Percentiles rank a stretch among this genome's conserved stretches.
These are phyloP conservation scores for Littorina saxatilis DNA, from an alignment of 1,140 invertebrate species.

Conservation along the genomic window DNA sequence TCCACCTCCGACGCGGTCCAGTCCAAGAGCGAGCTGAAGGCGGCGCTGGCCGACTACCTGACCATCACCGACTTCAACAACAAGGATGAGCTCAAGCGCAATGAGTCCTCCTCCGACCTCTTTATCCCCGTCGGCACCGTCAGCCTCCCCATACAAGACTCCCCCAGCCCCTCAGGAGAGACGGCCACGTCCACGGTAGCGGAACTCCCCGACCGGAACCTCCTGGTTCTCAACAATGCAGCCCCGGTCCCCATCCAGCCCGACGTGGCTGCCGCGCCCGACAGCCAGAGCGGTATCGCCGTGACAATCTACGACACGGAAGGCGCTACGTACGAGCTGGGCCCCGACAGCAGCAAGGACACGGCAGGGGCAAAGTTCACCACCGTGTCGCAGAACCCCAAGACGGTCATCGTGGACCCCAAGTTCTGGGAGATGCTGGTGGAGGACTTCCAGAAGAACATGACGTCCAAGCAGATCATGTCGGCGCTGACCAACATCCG, in stretches of 20 bases:
- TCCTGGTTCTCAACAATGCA: conserved; percentile 27
- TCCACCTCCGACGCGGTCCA: conserved; percentile 17
- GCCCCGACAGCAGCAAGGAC: conserved; percentile 48
- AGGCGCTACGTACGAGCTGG: conserved; percentile 41
- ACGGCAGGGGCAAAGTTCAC: conserved; percentile 40
- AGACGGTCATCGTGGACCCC: conserved; percentile 49
- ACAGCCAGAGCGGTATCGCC: conserved; percentile 47
- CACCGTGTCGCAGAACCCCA: conserved; percentile 41
- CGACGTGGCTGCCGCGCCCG: conserved; percentile 37
- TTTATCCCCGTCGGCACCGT: conserved; percentile 50
- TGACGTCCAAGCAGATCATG: conserved; percentile 49
- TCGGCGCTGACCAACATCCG: conserved; percentile 43
- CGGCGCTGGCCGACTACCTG: conserved; percentile 46
- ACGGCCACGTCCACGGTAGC: conserved; percentile 45
- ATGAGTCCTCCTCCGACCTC: conserved; percentile 48
- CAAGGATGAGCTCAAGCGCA: conserved; percentile 45
- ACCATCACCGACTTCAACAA: conserved; percentile 51
- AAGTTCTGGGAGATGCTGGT: conserved; percentile 51
- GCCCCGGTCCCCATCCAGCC: not conserved
- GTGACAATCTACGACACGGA: conserved; percentile 49
- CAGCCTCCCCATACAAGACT: conserved; percentile 36
- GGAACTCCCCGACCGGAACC: conserved; percentile 42
- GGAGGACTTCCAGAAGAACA: conserved; percentile 52
- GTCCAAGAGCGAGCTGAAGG: conserved; percentile 45
- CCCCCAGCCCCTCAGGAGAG: conserved; percentile 38